Conservation (phyloP, 2,113 vertebrate species). For the Lynx canadensis region DNA sequence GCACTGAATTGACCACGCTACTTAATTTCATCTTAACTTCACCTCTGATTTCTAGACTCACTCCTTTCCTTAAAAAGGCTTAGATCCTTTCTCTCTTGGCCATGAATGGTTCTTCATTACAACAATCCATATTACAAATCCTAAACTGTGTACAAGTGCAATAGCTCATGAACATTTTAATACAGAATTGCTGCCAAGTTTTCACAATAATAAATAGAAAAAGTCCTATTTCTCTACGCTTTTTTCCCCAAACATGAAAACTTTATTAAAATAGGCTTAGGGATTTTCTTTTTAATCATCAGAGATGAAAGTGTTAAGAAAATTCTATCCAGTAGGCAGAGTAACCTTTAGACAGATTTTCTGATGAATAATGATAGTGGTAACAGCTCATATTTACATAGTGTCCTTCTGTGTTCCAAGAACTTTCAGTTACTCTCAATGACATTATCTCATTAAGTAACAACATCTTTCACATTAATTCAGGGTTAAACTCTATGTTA, state of each 20-base stretch:
- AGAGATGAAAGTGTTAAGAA: not conserved
- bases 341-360: not conserved
- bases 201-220: conserved; percentile 49
- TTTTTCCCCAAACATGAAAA: not conserved
- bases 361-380: not conserved
- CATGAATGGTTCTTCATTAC: not conserved
- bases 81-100: not conserved
- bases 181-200: not conserved
- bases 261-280: not conserved
- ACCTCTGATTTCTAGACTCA: not conserved
- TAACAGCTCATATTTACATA: not conserved
- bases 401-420: not conserved
- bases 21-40: not conserved
- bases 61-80: not conserved
- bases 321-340: not conserved
- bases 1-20: not conserved
- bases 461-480: not conserved
- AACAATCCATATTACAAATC: not conserved
- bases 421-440: not conserved
- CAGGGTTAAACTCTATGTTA: not conserved
- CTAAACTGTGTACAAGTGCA: not conserved
- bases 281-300: not conserved
- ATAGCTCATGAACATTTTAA: not conserved
- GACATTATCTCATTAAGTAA: not conserved
- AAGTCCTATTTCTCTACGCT: not conserved